Evolutionary conservation across 2,113 vertebrate genomes (phyloP).

Genomic region (Merops nubicus): DNA sequence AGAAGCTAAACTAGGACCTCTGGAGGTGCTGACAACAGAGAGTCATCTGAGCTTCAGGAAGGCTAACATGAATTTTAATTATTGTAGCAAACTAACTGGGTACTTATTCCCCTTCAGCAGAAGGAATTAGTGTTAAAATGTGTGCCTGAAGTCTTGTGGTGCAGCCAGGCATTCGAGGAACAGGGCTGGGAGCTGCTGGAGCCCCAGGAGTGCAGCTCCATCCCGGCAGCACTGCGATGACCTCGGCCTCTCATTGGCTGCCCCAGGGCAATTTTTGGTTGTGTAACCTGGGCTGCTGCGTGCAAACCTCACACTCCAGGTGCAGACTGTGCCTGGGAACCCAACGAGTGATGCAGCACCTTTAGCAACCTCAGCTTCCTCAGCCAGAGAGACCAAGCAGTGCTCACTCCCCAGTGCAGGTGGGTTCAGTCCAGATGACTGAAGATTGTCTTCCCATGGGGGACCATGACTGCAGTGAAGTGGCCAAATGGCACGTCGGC

Average conservation of each 20-base stretch:
- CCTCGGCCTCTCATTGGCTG: fast-evolving
- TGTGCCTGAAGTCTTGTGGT: not conserved
- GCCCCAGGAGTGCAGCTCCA: fast-evolving
- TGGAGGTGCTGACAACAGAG: conserved; percentile 54
- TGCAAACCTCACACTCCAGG: fast-evolving
- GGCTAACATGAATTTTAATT: conserved; percentile 47
- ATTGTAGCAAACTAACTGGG: not conserved
- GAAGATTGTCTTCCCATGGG: fast-evolving
- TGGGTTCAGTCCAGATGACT: fast-evolving
- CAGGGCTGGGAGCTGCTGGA: not conserved
- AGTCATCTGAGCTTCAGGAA: not conserved
- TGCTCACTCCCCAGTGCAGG: not conserved
- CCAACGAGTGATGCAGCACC: fast-evolving
- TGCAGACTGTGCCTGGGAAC: fast-evolving
- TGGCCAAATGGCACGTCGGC: not conserved
- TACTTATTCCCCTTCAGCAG: not conserved
- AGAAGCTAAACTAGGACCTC: conserved; percentile 40
- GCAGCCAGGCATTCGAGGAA: not conserved
- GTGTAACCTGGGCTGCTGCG: fast-evolving
- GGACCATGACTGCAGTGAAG: not conserved
- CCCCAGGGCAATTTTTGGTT: fast-evolving
- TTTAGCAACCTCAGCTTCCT: not conserved
- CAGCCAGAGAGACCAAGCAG: not conserved
- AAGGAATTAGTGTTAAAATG: not conserved
- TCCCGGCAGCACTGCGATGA: fast-evolving